These are phyloP conservation scores for Acromyrmex charruanus DNA, from an alignment of 1,140 invertebrate genomes.

Conservation along the genomic window DNA sequence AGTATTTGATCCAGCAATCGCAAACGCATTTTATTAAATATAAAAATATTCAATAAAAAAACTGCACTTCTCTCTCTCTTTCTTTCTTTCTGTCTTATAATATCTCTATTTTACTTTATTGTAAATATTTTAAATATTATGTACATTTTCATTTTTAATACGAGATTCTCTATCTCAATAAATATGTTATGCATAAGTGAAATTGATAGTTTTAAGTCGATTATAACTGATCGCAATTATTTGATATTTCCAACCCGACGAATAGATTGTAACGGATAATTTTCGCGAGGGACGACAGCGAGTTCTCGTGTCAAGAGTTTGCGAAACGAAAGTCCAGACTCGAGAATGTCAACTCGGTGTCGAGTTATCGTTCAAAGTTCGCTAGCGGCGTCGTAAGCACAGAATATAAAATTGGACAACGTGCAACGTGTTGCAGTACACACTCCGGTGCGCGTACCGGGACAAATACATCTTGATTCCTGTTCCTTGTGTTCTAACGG, in stretches of 20 bases:
- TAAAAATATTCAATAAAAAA: conserved; percentile 18
- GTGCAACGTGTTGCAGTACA: conserved; percentile 45
- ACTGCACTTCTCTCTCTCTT: neutral
- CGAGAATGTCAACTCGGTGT: conserved; percentile 21
- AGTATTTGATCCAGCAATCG: neutral
- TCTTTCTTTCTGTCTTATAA: neutral
- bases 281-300: neutral
- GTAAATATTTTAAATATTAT: neutral
- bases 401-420: conserved; percentile 74
- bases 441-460: conserved; percentile 14
- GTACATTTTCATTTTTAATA: neutral
- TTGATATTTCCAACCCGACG: conserved; percentile 3
- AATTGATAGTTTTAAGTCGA: conserved; percentile 4
- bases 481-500: conserved; percentile 69
- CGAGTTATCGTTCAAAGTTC: conserved; percentile 69
- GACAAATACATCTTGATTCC: conserved; percentile 74
- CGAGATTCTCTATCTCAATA: neutral
- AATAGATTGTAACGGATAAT: conserved; percentile 45
- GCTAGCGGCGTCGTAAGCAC: conserved; percentile 43
- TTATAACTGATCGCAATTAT: neutral
- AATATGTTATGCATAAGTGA: neutral
- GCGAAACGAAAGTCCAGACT: conserved; percentile 54
- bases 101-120: neutral
- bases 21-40: neutral
- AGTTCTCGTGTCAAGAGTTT: conserved; percentile 14